phyloP scores from a whole-genome alignment of 2,113 vertebrate species.

The Cranoglanis bouderius region DNA sequence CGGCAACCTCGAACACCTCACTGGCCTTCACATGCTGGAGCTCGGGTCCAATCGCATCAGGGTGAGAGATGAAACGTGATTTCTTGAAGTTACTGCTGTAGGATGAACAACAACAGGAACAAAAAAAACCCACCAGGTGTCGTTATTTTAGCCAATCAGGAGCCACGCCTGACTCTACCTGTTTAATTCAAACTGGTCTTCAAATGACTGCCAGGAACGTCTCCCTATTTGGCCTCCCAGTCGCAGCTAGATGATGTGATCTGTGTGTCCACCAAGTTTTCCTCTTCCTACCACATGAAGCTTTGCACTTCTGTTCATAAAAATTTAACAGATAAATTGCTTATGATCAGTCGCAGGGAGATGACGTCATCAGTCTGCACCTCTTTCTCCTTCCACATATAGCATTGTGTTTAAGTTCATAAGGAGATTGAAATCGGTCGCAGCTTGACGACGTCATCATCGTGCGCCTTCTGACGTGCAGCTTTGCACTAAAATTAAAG shows the following conservation, averaged over 20 bases:
- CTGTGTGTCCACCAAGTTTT: no score
- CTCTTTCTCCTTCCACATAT: neutral
- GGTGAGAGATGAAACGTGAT: constrained; percentile 72
- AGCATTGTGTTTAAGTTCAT: neutral
- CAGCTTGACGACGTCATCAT: neutral
- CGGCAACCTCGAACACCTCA: constrained; percentile 82
- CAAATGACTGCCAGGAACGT: neutral
- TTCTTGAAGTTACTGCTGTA: neutral
- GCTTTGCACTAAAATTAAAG: neutral
- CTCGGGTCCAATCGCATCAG: constrained; percentile 96
- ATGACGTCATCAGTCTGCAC: neutral
- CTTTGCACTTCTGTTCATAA: no score
- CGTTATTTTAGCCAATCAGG: neutral
- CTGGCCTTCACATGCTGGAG: constrained; percentile 88
- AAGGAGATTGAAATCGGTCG: neutral
- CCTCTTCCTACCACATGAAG: no score
- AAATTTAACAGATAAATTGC: neutral
- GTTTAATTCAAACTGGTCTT: neutral
- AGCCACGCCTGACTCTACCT: neutral
- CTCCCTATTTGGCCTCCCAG: neutral
- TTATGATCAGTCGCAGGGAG: neutral
- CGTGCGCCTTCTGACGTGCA: neutral
- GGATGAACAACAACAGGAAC: neutral
- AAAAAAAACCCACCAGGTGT: neutral
- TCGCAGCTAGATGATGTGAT: neutral